These are phyloP conservation scores for Charanyca ferruginea DNA, from an alignment of 2,888 invertebrate genomes.

Conservation along the genomic window DNA sequence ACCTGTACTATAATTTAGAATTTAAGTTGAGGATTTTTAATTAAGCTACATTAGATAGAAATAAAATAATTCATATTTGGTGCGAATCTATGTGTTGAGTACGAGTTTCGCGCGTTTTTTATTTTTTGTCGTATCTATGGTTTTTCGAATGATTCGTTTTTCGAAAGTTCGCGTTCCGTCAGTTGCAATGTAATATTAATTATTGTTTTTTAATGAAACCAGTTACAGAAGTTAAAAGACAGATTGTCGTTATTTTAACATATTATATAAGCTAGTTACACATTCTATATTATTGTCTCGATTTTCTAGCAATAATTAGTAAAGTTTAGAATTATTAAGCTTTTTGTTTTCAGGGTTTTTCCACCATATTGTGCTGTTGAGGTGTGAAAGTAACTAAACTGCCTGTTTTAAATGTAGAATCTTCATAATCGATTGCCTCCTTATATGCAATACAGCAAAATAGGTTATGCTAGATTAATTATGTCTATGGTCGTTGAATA, in stretches of 20 bases:
- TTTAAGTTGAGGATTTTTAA: constrained; percentile 47
- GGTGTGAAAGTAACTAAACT: constrained; percentile 9
- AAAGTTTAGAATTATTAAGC: background rate
- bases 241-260: no score
- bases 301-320: constrained; percentile 31
- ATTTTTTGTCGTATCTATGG: constrained; percentile 14
- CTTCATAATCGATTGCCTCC: constrained; percentile 6
- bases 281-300: constrained; percentile 11
- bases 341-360: background rate
- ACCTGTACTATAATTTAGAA: constrained; percentile 58
- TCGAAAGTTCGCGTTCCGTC: background rate
- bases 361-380: constrained; percentile 15
- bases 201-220: background rate
- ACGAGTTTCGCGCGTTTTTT: constrained; percentile 33
- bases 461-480: constrained; percentile 47
- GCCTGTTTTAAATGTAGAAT: constrained; percentile 15
- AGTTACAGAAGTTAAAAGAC: constrained; percentile 3
- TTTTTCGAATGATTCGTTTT: background rate
- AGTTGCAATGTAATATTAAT: constrained; percentile 7
- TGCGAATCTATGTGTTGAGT: constrained; percentile 11
- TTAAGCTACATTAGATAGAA: constrained; percentile 46
- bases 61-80: constrained; percentile 36
- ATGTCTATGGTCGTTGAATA: constrained; percentile 43
- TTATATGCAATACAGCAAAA: constrained; percentile 7
- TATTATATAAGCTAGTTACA: no score